Conservation (phyloP, 2,888 invertebrate genomes). For the Argyra leucocephala region DNA sequence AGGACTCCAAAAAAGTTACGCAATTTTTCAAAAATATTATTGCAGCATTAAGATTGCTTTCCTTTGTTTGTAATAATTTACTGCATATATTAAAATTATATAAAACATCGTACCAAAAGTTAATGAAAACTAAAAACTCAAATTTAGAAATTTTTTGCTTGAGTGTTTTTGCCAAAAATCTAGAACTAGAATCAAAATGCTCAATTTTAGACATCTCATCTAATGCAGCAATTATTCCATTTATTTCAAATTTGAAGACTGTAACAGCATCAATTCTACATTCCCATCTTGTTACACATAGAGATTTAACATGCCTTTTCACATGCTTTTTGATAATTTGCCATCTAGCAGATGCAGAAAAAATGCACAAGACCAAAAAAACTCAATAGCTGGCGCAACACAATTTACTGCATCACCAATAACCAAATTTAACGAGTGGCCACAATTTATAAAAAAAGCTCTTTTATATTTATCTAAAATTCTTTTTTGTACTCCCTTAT, state of each 20-base stretch:
- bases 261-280: constrained; percentile 7
- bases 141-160: constrained; percentile 8
- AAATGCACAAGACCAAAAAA: constrained; percentile 7
- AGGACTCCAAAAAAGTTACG: constrained; percentile 12
- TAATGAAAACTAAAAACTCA: constrained; percentile 8
- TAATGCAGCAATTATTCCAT: constrained; percentile 7
- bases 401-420: constrained; percentile 8
- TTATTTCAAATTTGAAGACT: constrained; percentile 9
- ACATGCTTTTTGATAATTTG: constrained; percentile 9
- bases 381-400: constrained; percentile 9
- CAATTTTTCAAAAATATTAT: constrained; percentile 11
- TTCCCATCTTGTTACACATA: constrained; percentile 9
- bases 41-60: constrained; percentile 12
- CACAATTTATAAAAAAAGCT: constrained; percentile 9
- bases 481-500: constrained; percentile 9
- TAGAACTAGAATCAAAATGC: constrained; percentile 5
- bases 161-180: constrained; percentile 6
- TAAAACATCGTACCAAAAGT: constrained; percentile 7
- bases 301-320: constrained; percentile 9
- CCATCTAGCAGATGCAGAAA: constrained; percentile 7
- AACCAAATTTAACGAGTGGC: constrained; percentile 7
- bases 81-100: constrained; percentile 11
- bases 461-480: constrained; percentile 8
- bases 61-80: constrained; percentile 11
- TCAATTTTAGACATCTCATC: constrained; percentile 8